Percentiles rank a stretch among this genome's conserved stretches.
Evolutionary conservation across 2,888 invertebrate genomes (phyloP).

Genomic region (Gisinianus flammeolus): DNA sequence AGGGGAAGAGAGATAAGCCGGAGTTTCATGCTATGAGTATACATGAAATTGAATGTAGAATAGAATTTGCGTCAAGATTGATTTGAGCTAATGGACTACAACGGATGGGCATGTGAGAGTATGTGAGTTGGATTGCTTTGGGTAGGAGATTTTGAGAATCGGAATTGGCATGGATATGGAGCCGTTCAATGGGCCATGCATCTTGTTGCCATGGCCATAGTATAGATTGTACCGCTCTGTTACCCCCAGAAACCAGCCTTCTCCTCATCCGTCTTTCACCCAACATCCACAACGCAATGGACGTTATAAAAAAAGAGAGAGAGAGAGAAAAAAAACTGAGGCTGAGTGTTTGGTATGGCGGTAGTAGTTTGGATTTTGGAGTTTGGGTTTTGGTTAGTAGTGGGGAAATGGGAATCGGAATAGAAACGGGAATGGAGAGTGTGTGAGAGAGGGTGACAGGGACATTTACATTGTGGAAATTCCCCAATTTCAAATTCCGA

Average conservation of each 20-base stretch:
- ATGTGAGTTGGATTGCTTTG: background rate
- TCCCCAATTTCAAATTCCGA: background rate
- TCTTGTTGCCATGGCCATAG: background rate
- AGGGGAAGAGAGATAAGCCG: too few relatives aligned
- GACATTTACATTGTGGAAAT: background rate
- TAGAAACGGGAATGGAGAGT: background rate
- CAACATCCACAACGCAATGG: too few relatives aligned
- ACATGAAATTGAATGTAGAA: background rate
- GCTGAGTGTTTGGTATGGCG: too few relatives aligned
- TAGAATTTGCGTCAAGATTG: slow-evolving; percentile 8
- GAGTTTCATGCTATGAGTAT: too few relatives aligned
- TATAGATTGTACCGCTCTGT: slow-evolving; percentile 1
- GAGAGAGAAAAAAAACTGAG: background rate
- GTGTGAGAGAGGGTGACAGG: background rate
- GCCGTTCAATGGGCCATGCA: background rate
- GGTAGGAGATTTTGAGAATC: background rate
- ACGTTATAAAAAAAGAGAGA: too few relatives aligned
- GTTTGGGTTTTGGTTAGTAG: too few relatives aligned
- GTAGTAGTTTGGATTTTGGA: too few relatives aligned
- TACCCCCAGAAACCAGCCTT: too few relatives aligned
- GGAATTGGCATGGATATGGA: background rate
- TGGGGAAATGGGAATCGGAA: too few relatives aligned
- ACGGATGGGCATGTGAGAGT: background rate
- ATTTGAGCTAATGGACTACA: background rate
- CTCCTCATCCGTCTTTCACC: background rate